Evolutionary conservation across 2,113 vertebrate species (phyloP).

Genomic region (Lepus americanus): DNA sequence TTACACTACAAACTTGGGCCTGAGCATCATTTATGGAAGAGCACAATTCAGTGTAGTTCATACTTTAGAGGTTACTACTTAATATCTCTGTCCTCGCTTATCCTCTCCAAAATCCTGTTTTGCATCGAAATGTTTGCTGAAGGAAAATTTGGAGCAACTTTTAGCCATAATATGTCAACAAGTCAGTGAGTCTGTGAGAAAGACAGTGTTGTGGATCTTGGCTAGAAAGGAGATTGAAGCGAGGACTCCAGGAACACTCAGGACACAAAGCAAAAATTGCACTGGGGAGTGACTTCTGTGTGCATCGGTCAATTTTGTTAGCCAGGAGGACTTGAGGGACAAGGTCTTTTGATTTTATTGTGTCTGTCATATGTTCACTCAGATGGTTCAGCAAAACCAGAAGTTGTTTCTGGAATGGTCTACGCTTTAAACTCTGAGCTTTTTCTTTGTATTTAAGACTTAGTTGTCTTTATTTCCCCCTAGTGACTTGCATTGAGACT

Average conservation of each 20-base stretch:
- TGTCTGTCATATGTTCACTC: neutral
- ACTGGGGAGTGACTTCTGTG: neutral
- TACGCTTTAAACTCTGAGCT: neutral
- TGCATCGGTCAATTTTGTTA: neutral
- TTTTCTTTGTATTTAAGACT: neutral
- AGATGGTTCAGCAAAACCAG: neutral
- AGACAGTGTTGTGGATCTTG: rapidly evolving
- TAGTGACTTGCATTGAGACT: neutral
- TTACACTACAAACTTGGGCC: neutral
- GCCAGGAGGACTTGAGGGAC: neutral
- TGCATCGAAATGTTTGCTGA: neutral
- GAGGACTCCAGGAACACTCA: neutral
- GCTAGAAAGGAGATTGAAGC: neutral
- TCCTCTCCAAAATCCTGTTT: neutral
- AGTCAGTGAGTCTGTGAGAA: neutral
- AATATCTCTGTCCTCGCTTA: neutral
- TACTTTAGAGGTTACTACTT: neutral
- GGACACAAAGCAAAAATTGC: neutral
- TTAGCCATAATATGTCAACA: neutral
- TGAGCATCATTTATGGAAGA: neutral
- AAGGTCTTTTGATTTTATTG: neutral
- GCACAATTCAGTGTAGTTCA: neutral
- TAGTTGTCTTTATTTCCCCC: neutral
- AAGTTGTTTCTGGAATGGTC: neutral
- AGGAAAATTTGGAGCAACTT: neutral